Evolutionary conservation across 2,888 invertebrate genomes (phyloP), one percentile per base, ranked within the genome.

Genomic region (Ophion obscuratus): DNA sequence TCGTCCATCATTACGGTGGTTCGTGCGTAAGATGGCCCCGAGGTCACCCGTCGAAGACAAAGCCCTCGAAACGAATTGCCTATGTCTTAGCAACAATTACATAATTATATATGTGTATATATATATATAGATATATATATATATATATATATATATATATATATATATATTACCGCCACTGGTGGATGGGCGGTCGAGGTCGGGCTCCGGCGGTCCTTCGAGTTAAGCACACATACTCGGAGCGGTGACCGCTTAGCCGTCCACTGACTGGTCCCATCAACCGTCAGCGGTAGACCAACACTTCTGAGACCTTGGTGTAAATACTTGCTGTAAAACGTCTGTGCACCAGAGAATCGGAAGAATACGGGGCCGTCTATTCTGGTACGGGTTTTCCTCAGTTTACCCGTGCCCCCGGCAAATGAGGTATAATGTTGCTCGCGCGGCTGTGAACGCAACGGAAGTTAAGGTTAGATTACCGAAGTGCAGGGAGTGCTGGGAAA

Each of bases 1-100:
- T 84, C 24, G 53, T 81, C 64, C 31, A n/a, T 73, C 77, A 74
- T 84, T 64, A 71, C 70, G 24, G 47, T 27, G 24, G 40, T 44
- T 80, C 57, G n/a, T 36, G 9, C n/a, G 71, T 57, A 59, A 62
- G n/a, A 59, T 66, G 64, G 40, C 67, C 27, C 61, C 71, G 71
- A 53, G 79, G 64, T 79, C 53, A 64, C 44, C 67, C 17, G 53
- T 9, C 44, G 77, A 66, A 40, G 47, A 70, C 61, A 57, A 73
- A 61, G 66, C 14, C 17, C 17, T 14, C 53, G 53, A 53, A 40
- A 40, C 40, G 40, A 9, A 53, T 53, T 53, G 53, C 17, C 17
- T 14, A 53, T 53, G 53, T 17, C 53, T 14, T 53, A 53, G 17
- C 17, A 14, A 17, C 53, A 53, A 53, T 53, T 53, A 53, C 53